Evolutionary conservation across 2,888 invertebrate species (phyloP).

Genomic region (Dryadula phaetusa): DNA sequence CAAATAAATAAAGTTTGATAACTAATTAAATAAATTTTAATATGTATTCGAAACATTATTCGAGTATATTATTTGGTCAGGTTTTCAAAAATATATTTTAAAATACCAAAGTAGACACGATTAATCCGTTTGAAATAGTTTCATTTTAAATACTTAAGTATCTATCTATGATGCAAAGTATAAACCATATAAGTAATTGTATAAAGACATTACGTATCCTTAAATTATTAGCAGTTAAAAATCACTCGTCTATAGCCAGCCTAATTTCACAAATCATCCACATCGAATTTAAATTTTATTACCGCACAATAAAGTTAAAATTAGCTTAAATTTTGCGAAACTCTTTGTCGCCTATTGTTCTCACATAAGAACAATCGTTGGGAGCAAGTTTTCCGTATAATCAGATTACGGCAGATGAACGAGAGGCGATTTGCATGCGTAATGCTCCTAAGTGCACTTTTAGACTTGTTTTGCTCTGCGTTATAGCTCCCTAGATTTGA

Average conservation of each 20-base stretch:
- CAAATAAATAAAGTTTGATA: too few relatives aligned
- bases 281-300: slow-evolving; percentile 31
- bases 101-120: too few relatives aligned
- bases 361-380: slow-evolving; percentile 47
- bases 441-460: slow-evolving; percentile 76
- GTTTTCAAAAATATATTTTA: too few relatives aligned
- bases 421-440: slow-evolving; percentile 73
- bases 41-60: too few relatives aligned
- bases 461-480: slow-evolving; percentile 58
- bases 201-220: neutral
- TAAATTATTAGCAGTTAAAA: neutral
- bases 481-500: slow-evolving; percentile 32
- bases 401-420: slow-evolving; percentile 73
- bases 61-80: too few relatives aligned
- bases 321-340: slow-evolving; percentile 24
- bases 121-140: too few relatives aligned
- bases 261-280: neutral
- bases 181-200: neutral
- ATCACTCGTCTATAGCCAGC: slow-evolving; percentile 25
- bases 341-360: slow-evolving; percentile 45
- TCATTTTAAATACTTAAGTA: too few relatives aligned
- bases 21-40: too few relatives aligned
- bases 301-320: slow-evolving; percentile 25
- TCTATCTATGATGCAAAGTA: neutral
- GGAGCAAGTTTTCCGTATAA: slow-evolving; percentile 59